Conservation (phyloP, 2,888 invertebrate species). For the Calliopum simillimum region DNA sequence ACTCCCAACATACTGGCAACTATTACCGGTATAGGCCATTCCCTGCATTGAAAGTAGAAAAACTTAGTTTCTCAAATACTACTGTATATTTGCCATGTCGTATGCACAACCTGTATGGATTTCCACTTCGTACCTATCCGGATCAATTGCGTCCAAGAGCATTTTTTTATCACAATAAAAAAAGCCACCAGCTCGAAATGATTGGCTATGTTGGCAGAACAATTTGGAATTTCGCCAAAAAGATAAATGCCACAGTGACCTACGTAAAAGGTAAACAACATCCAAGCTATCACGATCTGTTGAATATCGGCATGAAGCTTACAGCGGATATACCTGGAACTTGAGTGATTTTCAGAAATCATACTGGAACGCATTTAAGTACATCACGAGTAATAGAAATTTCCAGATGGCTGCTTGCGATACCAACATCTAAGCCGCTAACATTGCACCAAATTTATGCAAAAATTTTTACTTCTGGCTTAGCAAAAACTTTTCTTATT, state of each 20-base stretch:
- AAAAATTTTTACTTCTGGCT: neutral
- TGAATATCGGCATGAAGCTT: neutral
- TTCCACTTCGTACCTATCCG: too few relatives aligned
- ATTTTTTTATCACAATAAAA: too few relatives aligned
- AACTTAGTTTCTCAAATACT: too few relatives aligned
- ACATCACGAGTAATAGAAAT: neutral
- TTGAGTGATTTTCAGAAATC: rapidly evolving
- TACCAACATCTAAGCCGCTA: neutral
- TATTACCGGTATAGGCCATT: conserved; percentile 45
- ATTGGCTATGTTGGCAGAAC: too few relatives aligned
- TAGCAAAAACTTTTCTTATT: neutral
- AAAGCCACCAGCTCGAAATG: neutral
- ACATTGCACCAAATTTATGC: neutral
- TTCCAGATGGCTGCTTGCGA: conserved; percentile 13
- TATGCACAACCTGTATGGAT: too few relatives aligned
- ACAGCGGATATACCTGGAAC: neutral
- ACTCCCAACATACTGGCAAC: conserved; percentile 4
- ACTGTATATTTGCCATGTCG: too few relatives aligned
- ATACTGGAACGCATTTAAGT: too few relatives aligned
- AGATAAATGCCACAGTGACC: too few relatives aligned
- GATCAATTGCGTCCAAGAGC: too few relatives aligned
- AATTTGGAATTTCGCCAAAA: too few relatives aligned
- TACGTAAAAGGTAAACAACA: too few relatives aligned
- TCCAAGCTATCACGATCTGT: neutral
- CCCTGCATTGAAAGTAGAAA: too few relatives aligned